These are phyloP conservation scores for Paramacrobiotus metropolitanus DNA, from an alignment of 1,140 invertebrate genomes.

Conservation along the genomic window DNA sequence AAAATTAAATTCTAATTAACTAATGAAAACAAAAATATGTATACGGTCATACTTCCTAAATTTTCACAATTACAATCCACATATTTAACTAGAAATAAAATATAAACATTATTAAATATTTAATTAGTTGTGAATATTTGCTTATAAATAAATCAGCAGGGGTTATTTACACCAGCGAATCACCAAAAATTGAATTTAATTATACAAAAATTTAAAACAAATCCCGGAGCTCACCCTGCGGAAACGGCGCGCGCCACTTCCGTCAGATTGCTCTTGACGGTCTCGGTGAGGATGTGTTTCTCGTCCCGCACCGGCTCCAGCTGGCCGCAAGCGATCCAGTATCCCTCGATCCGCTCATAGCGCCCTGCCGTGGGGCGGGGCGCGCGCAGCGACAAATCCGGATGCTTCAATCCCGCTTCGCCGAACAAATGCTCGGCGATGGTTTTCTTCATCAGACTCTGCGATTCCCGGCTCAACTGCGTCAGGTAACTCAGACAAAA, in stretches of 20 bases:
- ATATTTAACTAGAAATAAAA: too few relatives aligned
- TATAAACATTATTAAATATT: too few relatives aligned
- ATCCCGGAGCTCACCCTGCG: slow-evolving; percentile 41
- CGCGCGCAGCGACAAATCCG: slow-evolving; percentile 37
- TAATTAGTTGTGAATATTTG: too few relatives aligned
- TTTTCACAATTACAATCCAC: too few relatives aligned
- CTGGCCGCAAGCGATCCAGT: slow-evolving; percentile 57
- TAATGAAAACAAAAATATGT: too few relatives aligned
- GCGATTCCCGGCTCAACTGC: slow-evolving; percentile 62
- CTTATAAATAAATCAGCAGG: too few relatives aligned
- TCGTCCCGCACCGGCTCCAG: slow-evolving; percentile 32
- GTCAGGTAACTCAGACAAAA: slow-evolving; percentile 88
- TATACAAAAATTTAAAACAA: too few relatives aligned
- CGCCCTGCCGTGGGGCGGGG: slow-evolving; percentile 33
- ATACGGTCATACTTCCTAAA: too few relatives aligned
- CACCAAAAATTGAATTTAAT: too few relatives aligned
- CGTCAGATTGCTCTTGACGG: slow-evolving; percentile 62
- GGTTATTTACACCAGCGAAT: too few relatives aligned
- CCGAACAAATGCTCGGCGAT: slow-evolving; percentile 33
- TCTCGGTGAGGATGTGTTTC: slow-evolving; percentile 64
- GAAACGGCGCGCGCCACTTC: slow-evolving; percentile 76
- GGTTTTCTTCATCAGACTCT: slow-evolving; percentile 37
- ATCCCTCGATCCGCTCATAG: slow-evolving; percentile 57
- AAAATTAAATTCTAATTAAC: too few relatives aligned
- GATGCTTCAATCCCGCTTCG: slow-evolving; percentile 15